These are phyloP conservation scores for Agrenia bidenticulata DNA, from an alignment of 2,888 invertebrate species.

Conservation along the genomic window DNA sequence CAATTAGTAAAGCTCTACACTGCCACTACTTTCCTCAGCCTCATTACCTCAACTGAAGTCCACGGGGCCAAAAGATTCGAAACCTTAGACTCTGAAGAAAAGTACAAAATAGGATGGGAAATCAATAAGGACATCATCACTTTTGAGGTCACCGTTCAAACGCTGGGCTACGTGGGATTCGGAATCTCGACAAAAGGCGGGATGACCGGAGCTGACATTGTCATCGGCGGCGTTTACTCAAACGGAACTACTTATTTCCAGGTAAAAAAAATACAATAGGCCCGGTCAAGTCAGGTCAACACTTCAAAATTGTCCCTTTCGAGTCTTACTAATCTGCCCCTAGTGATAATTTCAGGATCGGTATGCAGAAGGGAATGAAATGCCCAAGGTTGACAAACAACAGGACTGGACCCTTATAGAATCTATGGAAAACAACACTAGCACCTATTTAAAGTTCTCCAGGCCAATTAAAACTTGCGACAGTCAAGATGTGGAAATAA, in stretches of 20 bases:
- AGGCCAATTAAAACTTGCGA: conserved; percentile 19
- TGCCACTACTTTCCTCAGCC: too few relatives aligned
- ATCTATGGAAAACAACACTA: neutral
- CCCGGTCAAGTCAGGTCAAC: neutral
- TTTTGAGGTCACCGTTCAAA: conserved; percentile 22
- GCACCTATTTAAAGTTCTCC: conserved; percentile 3
- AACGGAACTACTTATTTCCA: conserved; percentile 10
- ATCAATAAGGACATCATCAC: neutral
- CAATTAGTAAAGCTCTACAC: too few relatives aligned
- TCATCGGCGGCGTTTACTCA: conserved; percentile 17
- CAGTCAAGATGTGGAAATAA: conserved; percentile 1
- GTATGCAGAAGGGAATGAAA: conserved; percentile 8
- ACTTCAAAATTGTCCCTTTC: neutral
- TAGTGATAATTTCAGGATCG: conserved; percentile 8
- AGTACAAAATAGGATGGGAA: too few relatives aligned
- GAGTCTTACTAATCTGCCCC: neutral
- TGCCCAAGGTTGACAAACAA: neutral
- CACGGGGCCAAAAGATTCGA: too few relatives aligned
- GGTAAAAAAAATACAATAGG: neutral
- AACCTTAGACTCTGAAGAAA: too few relatives aligned
- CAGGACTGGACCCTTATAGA: conserved; percentile 17
- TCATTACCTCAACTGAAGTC: too few relatives aligned
- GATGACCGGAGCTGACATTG: conserved; percentile 5
- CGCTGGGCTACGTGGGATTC: conserved; percentile 21
- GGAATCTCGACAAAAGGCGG: conserved; percentile 4